phyloP scores from a whole-genome alignment of 2,888 invertebrate genomes.

The Danaus chrysippus region DNA sequence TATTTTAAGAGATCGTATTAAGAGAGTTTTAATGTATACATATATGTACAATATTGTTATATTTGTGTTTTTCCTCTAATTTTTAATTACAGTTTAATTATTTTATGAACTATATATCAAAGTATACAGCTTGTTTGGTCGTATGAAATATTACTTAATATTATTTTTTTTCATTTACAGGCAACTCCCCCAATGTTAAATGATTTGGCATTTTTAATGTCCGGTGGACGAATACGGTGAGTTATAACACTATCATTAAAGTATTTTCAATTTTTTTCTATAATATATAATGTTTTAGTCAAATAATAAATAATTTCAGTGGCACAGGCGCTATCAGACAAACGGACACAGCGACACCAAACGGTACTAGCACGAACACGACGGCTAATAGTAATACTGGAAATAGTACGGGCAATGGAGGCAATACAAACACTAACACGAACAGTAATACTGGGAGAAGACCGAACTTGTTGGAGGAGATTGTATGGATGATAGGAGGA shows the following conservation, averaged over 20 bases:
- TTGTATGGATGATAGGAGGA: conserved; percentile 67
- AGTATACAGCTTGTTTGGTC: too few species aligned
- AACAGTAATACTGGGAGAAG: conserved; percentile 35
- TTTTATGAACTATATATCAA: too few species aligned
- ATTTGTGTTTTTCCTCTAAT: too few species aligned
- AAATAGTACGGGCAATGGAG: conserved; percentile 10
- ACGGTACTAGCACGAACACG: conserved; percentile 1
- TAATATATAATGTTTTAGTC: not conserved
- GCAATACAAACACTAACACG: conserved; percentile 14
- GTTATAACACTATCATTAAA: conserved; percentile 25
- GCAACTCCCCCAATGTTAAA: conserved; percentile 60
- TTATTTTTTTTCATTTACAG: conserved; percentile 44
- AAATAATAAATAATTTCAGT: conserved; percentile 10
- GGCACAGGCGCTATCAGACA: conserved; percentile 6
- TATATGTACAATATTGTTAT: too few species aligned
- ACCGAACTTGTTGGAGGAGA: conserved; percentile 65
- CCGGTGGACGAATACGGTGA: conserved; percentile 62
- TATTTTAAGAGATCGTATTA: too few species aligned
- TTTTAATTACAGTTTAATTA: too few species aligned
- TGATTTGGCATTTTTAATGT: conserved; percentile 70
- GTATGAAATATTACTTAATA: not conserved
- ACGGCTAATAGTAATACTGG: conserved; percentile 8
- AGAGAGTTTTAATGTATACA: too few species aligned
- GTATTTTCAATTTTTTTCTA: too few species aligned
- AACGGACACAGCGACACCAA: conserved; percentile 3